Percentiles rank a stretch among this genome's conserved stretches.
Conservation (phyloP, 2,888 invertebrate species). For the Agonopterix alstromeriana region DNA sequence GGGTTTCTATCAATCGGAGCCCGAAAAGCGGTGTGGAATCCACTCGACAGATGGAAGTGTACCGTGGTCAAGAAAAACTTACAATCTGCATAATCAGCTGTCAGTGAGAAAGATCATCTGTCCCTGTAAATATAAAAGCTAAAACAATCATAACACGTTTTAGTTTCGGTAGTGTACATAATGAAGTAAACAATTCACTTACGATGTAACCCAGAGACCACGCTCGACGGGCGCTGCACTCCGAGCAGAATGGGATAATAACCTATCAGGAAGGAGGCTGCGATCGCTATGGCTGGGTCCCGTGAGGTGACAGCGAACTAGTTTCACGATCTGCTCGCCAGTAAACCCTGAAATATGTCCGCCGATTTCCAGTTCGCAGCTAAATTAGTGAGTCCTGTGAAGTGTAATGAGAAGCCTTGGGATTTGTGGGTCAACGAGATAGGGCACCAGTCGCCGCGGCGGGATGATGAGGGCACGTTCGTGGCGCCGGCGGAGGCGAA, state of each 20-base stretch:
- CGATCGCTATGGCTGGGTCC: slow-evolving; percentile 60
- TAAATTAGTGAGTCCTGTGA: slow-evolving; percentile 64
- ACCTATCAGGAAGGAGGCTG: slow-evolving; percentile 65
- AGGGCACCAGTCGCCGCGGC: slow-evolving; percentile 63
- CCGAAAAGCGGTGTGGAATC: slow-evolving; percentile 43
- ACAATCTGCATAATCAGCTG: slow-evolving; percentile 78
- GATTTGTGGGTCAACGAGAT: slow-evolving; percentile 70
- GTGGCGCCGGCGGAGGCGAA: slow-evolving; percentile 47
- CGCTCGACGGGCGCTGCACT: slow-evolving; percentile 39
- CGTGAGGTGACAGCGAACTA: slow-evolving; percentile 44
- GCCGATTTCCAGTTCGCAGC: slow-evolving; percentile 56
- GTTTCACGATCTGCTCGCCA: slow-evolving; percentile 38
- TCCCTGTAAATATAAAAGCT: slow-evolving; percentile 75
- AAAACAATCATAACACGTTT: slow-evolving; percentile 70
- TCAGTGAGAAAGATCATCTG: slow-evolving; percentile 76
- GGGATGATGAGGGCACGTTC: slow-evolving; percentile 50
- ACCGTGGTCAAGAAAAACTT: slow-evolving; percentile 71
- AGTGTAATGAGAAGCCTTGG: slow-evolving; percentile 73
- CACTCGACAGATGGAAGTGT: slow-evolving; percentile 64
- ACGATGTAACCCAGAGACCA: slow-evolving; percentile 57
- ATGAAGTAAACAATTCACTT: slow-evolving; percentile 52
- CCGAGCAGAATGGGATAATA: slow-evolving; percentile 71
- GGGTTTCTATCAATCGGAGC: slow-evolving; percentile 41
- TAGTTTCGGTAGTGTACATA: slow-evolving; percentile 44
- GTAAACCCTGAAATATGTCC: slow-evolving; percentile 58